phyloP scores from a whole-genome alignment of 1,140 invertebrate species.

The Drosophila pallidifrons region DNA sequence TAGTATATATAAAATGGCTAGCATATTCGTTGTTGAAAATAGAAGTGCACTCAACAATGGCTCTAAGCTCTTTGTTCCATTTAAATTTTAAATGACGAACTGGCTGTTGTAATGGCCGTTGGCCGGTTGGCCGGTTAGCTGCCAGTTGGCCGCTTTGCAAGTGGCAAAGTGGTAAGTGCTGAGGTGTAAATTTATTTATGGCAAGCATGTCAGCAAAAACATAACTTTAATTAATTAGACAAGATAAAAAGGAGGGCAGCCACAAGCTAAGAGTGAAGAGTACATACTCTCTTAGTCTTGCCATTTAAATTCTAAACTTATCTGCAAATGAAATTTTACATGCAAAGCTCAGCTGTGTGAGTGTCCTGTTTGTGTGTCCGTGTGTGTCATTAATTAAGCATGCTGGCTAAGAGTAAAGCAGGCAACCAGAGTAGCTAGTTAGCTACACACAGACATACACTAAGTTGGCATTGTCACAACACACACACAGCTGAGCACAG shows the following conservation, averaged over 20 bases:
- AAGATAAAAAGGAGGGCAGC: slow-evolving; percentile 58
- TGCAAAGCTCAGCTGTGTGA: slow-evolving; percentile 21
- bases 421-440: slow-evolving; percentile 24
- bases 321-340: slow-evolving; percentile 63
- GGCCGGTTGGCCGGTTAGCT: background rate
- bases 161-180: slow-evolving; percentile 44
- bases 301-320: slow-evolving; percentile 71
- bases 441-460: background rate
- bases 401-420: slow-evolving; percentile 44
- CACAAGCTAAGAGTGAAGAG: background rate
- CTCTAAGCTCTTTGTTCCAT: slow-evolving; percentile 47
- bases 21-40: background rate
- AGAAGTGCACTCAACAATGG: slow-evolving; percentile 8
- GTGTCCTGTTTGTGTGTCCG: slow-evolving; percentile 15
- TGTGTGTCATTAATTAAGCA: slow-evolving; percentile 67
- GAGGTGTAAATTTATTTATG: slow-evolving; percentile 74
- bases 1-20: background rate
- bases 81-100: slow-evolving; percentile 49
- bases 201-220: slow-evolving; percentile 67
- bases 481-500: slow-evolving; percentile 9
- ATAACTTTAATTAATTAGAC: slow-evolving; percentile 81
- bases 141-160: background rate
- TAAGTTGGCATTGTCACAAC: slow-evolving; percentile 15
- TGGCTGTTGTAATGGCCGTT: background rate
- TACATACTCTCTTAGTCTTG: background rate